Conservation (phyloP, 2,888 invertebrate genomes). For the Baronia brevicornis region DNA sequence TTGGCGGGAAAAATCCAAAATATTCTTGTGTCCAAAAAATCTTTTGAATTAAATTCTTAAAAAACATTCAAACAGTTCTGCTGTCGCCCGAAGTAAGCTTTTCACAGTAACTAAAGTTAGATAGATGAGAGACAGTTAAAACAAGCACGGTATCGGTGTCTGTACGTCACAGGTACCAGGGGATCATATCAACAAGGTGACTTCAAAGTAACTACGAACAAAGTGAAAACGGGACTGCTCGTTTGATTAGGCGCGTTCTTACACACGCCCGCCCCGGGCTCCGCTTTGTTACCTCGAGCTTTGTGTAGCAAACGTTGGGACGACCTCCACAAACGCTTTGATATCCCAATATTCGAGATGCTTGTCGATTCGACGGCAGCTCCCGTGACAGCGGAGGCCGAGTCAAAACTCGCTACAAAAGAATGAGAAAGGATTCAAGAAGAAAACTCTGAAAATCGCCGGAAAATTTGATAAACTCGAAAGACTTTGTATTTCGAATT, state of each 20-base stretch:
- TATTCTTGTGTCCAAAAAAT: too few relatives aligned
- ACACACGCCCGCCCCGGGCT: constrained; percentile 51
- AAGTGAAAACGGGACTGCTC: constrained; percentile 61
- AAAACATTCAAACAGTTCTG: too few relatives aligned
- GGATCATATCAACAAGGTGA: constrained; percentile 50
- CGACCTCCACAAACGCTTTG: constrained; percentile 43
- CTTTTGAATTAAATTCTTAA: too few relatives aligned
- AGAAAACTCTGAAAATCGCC: background rate
- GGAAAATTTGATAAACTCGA: too few relatives aligned
- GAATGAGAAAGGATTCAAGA: background rate
- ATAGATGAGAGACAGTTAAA: constrained; percentile 5
- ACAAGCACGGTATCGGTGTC: constrained; percentile 12
- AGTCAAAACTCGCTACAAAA: constrained; percentile 10
- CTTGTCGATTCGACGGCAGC: constrained; percentile 45
- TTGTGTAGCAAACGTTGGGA: constrained; percentile 38
- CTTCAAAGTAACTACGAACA: constrained; percentile 68
- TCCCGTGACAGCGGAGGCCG: constrained; percentile 2
- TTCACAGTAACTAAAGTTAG: background rate
- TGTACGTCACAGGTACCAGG: constrained; percentile 41
- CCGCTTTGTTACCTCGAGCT: constrained; percentile 58
- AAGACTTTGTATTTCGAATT: too few relatives aligned
- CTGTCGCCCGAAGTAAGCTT: too few relatives aligned
- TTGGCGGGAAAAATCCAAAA: too few relatives aligned
- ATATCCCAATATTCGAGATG: constrained; percentile 31
- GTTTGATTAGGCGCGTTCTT: constrained; percentile 71